phyloP scores from a whole-genome alignment of 2,888 invertebrate genomes.

The Camptogramma bilineatum region DNA sequence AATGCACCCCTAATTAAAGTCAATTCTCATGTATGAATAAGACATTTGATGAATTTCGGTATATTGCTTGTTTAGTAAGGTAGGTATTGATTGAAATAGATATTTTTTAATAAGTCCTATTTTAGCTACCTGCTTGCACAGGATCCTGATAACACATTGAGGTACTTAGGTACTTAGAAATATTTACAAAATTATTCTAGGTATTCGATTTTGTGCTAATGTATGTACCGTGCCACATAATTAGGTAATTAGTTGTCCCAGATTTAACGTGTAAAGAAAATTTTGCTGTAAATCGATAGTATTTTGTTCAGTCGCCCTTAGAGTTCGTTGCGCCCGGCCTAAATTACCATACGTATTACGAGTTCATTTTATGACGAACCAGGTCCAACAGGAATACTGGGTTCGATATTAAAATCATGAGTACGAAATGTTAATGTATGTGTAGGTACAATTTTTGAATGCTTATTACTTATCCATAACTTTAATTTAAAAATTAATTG shows the following conservation, averaged over 20 bases:
- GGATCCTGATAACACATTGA: background rate
- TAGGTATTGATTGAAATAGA: too few species aligned
- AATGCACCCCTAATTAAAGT: too few species aligned
- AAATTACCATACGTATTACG: conserved; percentile 32
- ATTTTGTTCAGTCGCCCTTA: conserved; percentile 30
- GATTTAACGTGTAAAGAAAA: conserved; percentile 30
- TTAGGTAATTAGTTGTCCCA: conserved; percentile 30
- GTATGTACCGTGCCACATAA: conserved; percentile 18
- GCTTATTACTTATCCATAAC: too few species aligned
- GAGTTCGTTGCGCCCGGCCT: conserved; percentile 33
- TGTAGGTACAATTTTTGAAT: too few species aligned
- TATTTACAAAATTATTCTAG: background rate
- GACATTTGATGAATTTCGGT: too few species aligned
- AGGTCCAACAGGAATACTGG: background rate
- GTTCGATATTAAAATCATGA: background rate
- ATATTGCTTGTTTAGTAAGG: too few species aligned
- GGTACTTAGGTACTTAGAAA: too few species aligned
- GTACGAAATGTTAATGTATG: background rate
- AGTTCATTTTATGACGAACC: conserved; percentile 6
- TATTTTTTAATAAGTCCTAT: too few species aligned
- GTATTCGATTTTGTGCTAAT: background rate
- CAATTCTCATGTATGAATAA: too few species aligned
- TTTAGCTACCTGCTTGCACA: background rate
- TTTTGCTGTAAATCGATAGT: conserved; percentile 33
- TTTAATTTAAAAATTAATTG: too few species aligned